phyloP scores from a whole-genome alignment of 1,140 invertebrate genomes.

The Trypoxylus dichotomus region DNA sequence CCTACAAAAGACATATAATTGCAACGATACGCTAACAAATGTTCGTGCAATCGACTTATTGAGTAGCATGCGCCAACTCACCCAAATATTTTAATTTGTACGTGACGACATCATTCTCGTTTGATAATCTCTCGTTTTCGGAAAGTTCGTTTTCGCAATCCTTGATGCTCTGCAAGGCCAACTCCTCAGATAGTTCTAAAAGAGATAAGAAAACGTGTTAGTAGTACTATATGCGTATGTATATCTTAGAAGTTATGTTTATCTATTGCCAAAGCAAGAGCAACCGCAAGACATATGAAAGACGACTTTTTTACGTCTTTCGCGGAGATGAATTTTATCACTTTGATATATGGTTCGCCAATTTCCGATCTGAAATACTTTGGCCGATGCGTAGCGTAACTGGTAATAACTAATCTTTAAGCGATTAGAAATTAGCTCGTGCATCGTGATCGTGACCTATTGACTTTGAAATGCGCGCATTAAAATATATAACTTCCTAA shows the following conservation, averaged over 20 bases:
- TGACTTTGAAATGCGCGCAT: not conserved
- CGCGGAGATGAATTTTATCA: not conserved
- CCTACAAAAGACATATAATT: conserved; percentile 50
- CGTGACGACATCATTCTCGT: conserved; percentile 61
- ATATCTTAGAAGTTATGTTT: not conserved
- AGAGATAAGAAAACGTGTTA: conserved; percentile 21
- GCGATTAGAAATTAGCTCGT: not conserved
- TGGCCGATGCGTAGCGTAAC: not conserved
- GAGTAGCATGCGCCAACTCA: not conserved
- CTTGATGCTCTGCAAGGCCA: conserved; percentile 69
- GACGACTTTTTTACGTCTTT: too few species aligned
- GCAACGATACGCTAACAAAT: not conserved
- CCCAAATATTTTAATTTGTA: conserved; percentile 73
- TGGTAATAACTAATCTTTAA: not conserved
- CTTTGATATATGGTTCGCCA: not conserved
- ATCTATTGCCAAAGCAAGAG: too few species aligned
- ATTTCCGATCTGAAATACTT: not conserved
- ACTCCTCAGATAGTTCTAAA: conserved; percentile 78
- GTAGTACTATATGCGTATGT: not conserved
- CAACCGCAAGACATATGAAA: too few species aligned
- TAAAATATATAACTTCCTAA: not conserved
- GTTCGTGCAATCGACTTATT: not conserved
- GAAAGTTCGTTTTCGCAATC: conserved; percentile 60
- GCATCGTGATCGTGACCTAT: not conserved
- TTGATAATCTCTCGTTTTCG: conserved; percentile 57